Base-by-base conservation (phyloP, 2,888 invertebrate genomes). In the Folsomia manolachei region DNA sequence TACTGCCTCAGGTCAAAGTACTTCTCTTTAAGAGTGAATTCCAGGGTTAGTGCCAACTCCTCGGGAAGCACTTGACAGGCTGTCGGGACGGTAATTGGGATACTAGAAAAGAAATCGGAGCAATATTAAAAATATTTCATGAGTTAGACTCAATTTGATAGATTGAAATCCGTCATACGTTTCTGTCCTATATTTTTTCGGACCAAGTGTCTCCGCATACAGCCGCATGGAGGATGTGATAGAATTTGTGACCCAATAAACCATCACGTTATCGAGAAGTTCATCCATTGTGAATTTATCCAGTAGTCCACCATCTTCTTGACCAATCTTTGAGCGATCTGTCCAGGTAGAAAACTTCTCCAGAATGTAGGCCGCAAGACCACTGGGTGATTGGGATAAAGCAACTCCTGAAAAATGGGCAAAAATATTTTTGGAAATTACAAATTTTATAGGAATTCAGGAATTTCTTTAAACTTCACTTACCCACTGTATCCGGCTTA, bases 401-500 rank as follows among this genome's bases (percentile, higher is more conserved):
- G 86, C 90, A 0, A 88, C 85, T 23, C 92, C 91, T 90, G 80
- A n/a, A n/a, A n/a, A n/a, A n/a, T 0, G 1, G 24, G 60, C n/a
- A 9, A 7, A 27, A 39, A 9, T 9, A 51, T 7, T n/a, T 1
- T n/a, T 19, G n/a, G 2, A 68, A 18, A 64, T 53, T 53, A 1
- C 23, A 62, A 19, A 24, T 21, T 18, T 23, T 23, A 24, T 25
- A 4, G 60, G 7, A 7, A 11, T 62, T 14, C 24, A 63, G 26
- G n/a, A 4, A 62, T 25, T n/a, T n/a, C n/a, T n/a, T 62, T 66
- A 19, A 39, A 18, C 2, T 56, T 39, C 1, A 69, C 60, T 53
- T 7, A 90, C 93, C 94, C 78, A 93, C 85, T 0, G 94, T 94
- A 82, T 95, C 95, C 11, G 95, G 95, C 83, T 94, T 95, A 0